phyloP scores from a whole-genome alignment of 2,888 invertebrate genomes.

The Tetragonisca angustula region DNA sequence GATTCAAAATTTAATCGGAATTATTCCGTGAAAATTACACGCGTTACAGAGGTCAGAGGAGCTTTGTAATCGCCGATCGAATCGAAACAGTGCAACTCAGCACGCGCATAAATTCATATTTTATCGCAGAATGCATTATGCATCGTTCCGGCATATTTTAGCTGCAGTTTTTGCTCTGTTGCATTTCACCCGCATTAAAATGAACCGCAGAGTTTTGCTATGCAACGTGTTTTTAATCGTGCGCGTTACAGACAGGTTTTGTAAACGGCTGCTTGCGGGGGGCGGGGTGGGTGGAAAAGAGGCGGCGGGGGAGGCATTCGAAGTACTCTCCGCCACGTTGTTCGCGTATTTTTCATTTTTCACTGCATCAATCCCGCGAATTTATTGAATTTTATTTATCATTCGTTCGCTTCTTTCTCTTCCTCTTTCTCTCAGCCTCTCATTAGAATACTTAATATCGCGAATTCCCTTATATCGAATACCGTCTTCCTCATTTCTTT shows the following conservation, averaged over 20 bases:
- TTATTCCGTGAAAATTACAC: slow-evolving; percentile 66
- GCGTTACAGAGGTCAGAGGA: slow-evolving; percentile 56
- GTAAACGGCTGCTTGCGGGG: slow-evolving; percentile 3
- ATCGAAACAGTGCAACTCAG: slow-evolving; percentile 63
- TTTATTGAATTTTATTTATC: not conserved
- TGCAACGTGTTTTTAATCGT: slow-evolving; percentile 62
- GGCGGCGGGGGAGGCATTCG: slow-evolving; percentile 1
- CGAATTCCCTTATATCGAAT: no score
- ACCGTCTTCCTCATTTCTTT: no score
- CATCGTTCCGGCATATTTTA: slow-evolving; percentile 69
- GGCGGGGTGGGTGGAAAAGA: no score
- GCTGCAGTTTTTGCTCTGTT: slow-evolving; percentile 64
- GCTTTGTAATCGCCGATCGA: slow-evolving; percentile 65
- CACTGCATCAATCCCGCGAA: not conserved
- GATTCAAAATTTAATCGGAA: slow-evolving; percentile 61
- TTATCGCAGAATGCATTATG: slow-evolving; percentile 70
- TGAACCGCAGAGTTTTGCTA: slow-evolving; percentile 57
- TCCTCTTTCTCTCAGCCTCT: not conserved
- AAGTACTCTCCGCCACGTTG: slow-evolving; percentile 21
- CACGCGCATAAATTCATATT: slow-evolving; percentile 72
- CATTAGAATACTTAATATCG: not conserved
- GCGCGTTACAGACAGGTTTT: slow-evolving; percentile 54
- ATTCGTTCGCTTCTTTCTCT: not conserved
- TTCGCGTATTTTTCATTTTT: slow-evolving; percentile 31
- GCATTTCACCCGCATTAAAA: slow-evolving; percentile 62